Conservation (phyloP, 2,888 invertebrate species). For the Cryptocheilus praepositus region DNA sequence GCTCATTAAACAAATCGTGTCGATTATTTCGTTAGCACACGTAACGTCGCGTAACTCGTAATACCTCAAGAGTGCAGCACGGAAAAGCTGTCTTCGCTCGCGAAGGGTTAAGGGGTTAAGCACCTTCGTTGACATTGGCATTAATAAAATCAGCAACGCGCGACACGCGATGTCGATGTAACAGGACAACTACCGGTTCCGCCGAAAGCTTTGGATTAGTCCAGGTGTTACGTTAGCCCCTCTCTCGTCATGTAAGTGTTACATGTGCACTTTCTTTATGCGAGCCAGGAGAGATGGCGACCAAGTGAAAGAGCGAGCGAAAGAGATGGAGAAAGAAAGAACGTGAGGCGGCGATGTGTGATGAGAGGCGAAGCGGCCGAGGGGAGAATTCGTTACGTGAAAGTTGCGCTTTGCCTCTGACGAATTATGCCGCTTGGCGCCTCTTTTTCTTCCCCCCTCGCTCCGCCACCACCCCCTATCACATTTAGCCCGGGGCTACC, state of each 20-base stretch:
- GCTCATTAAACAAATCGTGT: no score
- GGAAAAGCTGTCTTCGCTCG: no score
- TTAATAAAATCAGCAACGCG: conserved; percentile 47
- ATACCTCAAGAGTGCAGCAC: no score
- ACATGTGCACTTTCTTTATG: conserved; percentile 71
- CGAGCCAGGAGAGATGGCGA: conserved; percentile 20
- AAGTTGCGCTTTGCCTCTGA: conserved; percentile 51
- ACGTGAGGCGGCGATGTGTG: conserved; percentile 30
- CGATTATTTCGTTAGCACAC: no score
- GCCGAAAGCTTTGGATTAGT: conserved; percentile 39
- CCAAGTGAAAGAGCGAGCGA: no score
- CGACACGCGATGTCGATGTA: conserved; percentile 21
- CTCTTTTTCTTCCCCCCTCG: conserved; percentile 16
- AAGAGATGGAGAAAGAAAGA: conserved; percentile 16
- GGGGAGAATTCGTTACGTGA: conserved; percentile 47
- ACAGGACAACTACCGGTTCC: conserved; percentile 21
- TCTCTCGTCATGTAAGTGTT: conserved; percentile 66
- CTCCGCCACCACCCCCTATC: conserved; percentile 17
- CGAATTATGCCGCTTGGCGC: conserved; percentile 45
- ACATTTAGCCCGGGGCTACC: background rate
- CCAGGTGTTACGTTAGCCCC: conserved; percentile 55
- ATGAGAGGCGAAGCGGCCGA: conserved; percentile 10
- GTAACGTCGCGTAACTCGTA: no score
- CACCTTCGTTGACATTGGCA: conserved; percentile 57
- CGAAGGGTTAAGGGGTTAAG: no score